phyloP scores from a whole-genome alignment of 2,797 vertebrate species.

The Aphelocoma californica region DNA sequence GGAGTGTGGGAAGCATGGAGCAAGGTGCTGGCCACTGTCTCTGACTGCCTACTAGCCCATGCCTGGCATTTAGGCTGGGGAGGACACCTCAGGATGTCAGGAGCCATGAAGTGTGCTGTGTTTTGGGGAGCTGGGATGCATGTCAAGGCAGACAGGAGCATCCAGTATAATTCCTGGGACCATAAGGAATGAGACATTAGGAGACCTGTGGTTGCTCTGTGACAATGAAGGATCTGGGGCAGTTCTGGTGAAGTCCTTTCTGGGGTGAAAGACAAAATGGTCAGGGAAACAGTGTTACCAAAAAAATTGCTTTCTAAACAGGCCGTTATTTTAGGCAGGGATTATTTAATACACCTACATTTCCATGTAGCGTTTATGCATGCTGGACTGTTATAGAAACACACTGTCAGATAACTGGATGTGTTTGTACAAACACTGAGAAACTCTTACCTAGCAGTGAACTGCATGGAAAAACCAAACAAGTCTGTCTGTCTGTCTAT shows the following conservation, averaged over 20 bases:
- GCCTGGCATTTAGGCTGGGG: not conserved
- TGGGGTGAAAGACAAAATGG: not conserved
- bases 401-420: slow-evolving; percentile 1
- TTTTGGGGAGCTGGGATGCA: not conserved
- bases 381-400: slow-evolving; percentile 6
- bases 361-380: not conserved
- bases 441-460: not conserved
- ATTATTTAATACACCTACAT: not conserved
- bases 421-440: slow-evolving; percentile 29
- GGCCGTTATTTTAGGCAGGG: not conserved
- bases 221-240: not conserved
- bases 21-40: not conserved
- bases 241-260: not conserved
- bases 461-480: not conserved
- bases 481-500: not conserved
- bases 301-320: not conserved
- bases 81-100: not conserved
- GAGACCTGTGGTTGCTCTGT: not conserved
- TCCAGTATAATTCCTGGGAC: not conserved
- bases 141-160: not conserved
- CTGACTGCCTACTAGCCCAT: not conserved
- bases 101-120: not conserved
- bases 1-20: accelerated
- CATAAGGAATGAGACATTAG: not conserved
- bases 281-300: not conserved